Percentiles rank a stretch among this genome's conserved stretches.
These are phyloP conservation scores for Leptinotarsa haldemani DNA, from an alignment of 2,888 invertebrate genomes.

Conservation along the genomic window DNA sequence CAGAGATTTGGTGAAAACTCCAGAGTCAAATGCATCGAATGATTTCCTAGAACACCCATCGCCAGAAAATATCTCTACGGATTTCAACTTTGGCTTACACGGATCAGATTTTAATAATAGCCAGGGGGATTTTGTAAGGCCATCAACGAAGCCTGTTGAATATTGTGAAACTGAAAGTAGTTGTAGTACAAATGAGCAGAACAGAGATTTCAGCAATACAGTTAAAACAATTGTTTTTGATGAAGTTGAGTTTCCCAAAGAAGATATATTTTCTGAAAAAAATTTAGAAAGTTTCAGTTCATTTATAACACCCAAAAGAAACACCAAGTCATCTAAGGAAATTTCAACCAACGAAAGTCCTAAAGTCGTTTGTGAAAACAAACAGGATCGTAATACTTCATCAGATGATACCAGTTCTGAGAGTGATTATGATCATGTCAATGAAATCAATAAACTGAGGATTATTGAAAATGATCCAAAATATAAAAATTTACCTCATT, in stretches of 20 bases:
- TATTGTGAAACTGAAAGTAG: constrained; percentile 60
- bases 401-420: constrained; percentile 57
- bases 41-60: constrained; percentile 55
- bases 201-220: constrained; percentile 47
- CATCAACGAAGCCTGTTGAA: constrained; percentile 48
- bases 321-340: constrained; percentile 19
- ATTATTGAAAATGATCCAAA: constrained; percentile 30
- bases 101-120: constrained; percentile 55
- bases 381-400: constrained; percentile 34
- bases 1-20: constrained; percentile 44
- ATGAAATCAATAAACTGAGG: background rate
- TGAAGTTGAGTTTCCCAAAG: constrained; percentile 59
- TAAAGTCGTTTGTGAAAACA: background rate
- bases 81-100: constrained; percentile 59
- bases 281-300: constrained; percentile 59
- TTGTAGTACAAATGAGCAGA: constrained; percentile 53
- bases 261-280: constrained; percentile 56
- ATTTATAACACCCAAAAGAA: constrained; percentile 56
- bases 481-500: constrained; percentile 50
- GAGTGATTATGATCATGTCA: constrained; percentile 54
- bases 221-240: constrained; percentile 58
- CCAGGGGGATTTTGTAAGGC: constrained; percentile 49
- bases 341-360: background rate
- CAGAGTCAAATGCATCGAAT: constrained; percentile 51
- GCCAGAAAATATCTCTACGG: constrained; percentile 44